These are phyloP conservation scores for Henicopernis longicauda DNA, from an alignment of 2,113 vertebrate genomes.

Conservation along the genomic window DNA sequence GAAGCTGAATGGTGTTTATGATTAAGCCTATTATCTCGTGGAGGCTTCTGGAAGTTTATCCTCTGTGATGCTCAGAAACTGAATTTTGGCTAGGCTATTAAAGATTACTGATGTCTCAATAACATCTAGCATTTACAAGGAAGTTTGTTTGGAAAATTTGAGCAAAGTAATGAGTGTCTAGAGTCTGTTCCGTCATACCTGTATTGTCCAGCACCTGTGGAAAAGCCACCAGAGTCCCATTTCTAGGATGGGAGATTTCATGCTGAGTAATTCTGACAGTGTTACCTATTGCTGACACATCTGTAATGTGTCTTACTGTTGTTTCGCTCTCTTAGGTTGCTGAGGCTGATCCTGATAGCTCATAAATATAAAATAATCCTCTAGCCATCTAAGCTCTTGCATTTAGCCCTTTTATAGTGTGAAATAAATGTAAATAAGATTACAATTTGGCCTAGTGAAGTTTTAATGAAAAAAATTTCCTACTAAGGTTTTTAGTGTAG, in stretches of 20 bases:
- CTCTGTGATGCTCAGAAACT: not conserved
- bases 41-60: not conserved
- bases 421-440: not conserved
- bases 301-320: not conserved
- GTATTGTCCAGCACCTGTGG: not conserved
- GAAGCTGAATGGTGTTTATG: not conserved
- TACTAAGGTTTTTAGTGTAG: not conserved
- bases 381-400: not conserved
- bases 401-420: not conserved
- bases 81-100: not conserved
- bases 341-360: not conserved
- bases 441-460: not conserved
- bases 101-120: not conserved
- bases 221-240: not conserved
- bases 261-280: not conserved
- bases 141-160: not conserved
- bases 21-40: not conserved
- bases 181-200: not conserved
- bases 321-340: not conserved
- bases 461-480: not conserved
- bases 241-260: not conserved
- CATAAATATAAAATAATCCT: not conserved
- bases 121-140: not conserved
- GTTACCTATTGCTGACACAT: not conserved
- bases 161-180: not conserved